Evolutionary conservation across 2,113 vertebrate genomes (phyloP).

Genomic region (Centropus bengalensis): DNA sequence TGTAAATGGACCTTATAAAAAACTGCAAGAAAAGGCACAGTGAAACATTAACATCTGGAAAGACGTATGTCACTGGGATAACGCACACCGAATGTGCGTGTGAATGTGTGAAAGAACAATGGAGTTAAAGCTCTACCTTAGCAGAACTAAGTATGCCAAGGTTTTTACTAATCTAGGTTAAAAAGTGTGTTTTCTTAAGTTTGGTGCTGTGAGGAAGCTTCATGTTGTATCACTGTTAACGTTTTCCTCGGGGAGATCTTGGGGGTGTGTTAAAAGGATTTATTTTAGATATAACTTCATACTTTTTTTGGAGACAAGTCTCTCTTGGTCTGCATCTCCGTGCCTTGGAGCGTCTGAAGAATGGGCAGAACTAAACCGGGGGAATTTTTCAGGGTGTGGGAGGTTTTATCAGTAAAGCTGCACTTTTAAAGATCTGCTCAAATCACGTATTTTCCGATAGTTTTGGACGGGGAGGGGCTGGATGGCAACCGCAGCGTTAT

Average conservation of each 20-base stretch:
- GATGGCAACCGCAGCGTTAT: fast-evolving
- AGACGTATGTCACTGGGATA: conserved; percentile 66
- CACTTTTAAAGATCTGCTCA: not conserved
- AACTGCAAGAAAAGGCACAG: conserved; percentile 57
- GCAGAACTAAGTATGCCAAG: not conserved
- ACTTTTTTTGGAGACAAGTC: not conserved
- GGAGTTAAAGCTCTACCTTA: not conserved
- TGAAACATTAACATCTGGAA: conserved; percentile 78
- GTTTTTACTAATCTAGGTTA: not conserved
- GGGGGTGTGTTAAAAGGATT: not conserved
- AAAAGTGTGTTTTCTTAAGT: not conserved
- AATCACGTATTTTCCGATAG: not conserved
- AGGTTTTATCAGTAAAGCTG: not conserved
- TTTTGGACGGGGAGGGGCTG: not conserved
- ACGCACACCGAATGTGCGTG: not conserved
- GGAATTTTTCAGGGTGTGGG: fast-evolving
- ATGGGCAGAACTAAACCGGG: not conserved
- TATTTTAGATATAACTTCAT: not conserved
- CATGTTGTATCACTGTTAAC: fast-evolving
- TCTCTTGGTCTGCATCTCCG: fast-evolving
- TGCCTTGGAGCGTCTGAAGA: not conserved
- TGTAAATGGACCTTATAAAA: conserved; percentile 67
- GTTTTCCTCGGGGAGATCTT: not conserved
- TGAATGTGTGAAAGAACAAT: not conserved
- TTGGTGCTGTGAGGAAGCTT: not conserved